Base-by-base conservation (phyloP, 2,888 invertebrate species). In the Drosophila lacicola region DNA sequence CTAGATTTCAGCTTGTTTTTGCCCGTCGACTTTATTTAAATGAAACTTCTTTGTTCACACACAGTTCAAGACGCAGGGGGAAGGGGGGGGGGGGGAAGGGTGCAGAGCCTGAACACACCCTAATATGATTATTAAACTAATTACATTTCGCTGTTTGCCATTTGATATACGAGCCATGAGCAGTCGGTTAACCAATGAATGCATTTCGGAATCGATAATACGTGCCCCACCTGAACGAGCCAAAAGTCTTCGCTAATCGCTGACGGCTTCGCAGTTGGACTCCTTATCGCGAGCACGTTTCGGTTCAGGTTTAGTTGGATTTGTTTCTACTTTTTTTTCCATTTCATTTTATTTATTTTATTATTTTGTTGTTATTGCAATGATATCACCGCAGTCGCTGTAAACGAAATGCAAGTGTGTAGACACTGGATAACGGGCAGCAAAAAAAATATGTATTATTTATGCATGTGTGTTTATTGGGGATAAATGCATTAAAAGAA, bases 121-220 rank as follows among this genome's bases (percentile, higher is more conserved):
- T 75, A 46, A 70, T 74, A 78, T 67, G 60, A 62, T 70, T 87
- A 70, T 89, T 89, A 87, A 83, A 87, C 89, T 90, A 86, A 90
- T 86, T 90, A 90, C 90, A 76, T 89, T 90, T 86, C 55, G 88
- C 50, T 90, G 85, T 88, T 88, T 66, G 83, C 53, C 72, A 80
- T 86, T 82, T 84, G 89, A 89, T 87, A 71, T 73, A 83, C 69
- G 67, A 55, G 55, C 45, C 45, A 36, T 8, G 69, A 53, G 77
- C 39, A 13, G 11, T 53, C 49, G 62, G 74, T 60, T 63, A 64
- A 42, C 60, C 68, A 66, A 74, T 77, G 81, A 73, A 81, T 89
- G 82, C 85, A 82, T 74, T 85, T 81, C 70, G 75, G 57, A 88
- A 88, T 89, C 88, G 79, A 89, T 84, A 86, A 82, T 81, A 82